Evolutionary conservation across 2,113 vertebrate genomes (phyloP).

Genomic region (Nanger granti): DNA sequence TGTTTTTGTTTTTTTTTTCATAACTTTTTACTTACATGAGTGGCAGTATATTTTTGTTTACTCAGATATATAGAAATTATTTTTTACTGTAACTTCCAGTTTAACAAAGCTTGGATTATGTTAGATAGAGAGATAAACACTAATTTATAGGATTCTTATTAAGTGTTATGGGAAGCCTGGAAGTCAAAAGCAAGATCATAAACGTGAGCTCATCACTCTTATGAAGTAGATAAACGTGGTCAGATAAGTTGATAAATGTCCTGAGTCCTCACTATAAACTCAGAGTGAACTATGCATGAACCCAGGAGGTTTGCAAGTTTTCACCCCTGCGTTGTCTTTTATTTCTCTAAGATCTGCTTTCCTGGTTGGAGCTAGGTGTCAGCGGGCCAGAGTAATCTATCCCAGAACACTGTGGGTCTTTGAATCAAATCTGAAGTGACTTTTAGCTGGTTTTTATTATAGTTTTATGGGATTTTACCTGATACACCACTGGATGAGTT

Average conservation of each 20-base stretch:
- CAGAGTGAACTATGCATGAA: slow-evolving; percentile 32
- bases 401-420: neutral
- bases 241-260: slow-evolving; percentile 21
- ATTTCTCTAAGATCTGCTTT: neutral
- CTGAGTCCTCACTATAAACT: neutral
- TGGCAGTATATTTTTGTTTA: neutral
- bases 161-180: neutral
- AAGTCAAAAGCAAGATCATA: slow-evolving; percentile 16
- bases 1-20: neutral
- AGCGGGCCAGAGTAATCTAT: neutral
- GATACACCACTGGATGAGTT: neutral
- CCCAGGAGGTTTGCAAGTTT: neutral
- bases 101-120: neutral
- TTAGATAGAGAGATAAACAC: neutral
- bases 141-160: slow-evolving; percentile 28
- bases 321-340: neutral
- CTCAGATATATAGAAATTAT: neutral
- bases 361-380: neutral
- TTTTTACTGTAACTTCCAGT: neutral
- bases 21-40: neutral
- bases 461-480: slow-evolving; percentile 17
- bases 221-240: slow-evolving; percentile 17
- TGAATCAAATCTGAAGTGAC: neutral
- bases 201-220: slow-evolving; percentile 7
- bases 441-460: neutral